Evolutionary conservation across 2,797 vertebrate species (phyloP).

Genomic region (Smutsia gigantea): DNA sequence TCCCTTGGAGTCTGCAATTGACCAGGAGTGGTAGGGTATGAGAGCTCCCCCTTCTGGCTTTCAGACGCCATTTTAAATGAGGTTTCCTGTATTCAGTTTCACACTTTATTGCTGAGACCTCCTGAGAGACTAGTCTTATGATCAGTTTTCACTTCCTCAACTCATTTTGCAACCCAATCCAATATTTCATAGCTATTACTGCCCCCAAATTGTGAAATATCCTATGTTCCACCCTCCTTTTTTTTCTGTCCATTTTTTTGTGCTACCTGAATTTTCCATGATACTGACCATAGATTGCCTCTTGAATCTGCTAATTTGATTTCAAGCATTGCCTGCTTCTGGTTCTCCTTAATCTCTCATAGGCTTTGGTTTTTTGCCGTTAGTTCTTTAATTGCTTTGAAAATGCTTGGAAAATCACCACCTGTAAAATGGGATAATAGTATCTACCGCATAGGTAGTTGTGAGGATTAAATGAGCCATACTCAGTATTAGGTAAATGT

Average conservation of each 20-base stretch:
- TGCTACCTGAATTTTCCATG: not conserved
- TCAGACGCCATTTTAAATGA: no score
- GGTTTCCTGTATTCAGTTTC: no score
- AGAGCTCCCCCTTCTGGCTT: no score
- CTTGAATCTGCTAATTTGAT: not conserved
- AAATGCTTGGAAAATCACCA: not conserved
- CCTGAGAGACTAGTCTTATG: constrained; percentile 48
- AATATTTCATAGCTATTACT: constrained; percentile 35
- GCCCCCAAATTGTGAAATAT: constrained; percentile 58
- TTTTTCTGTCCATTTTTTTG: not conserved
- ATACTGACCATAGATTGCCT: not conserved
- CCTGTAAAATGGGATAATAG: not conserved
- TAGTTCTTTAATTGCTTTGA: not conserved
- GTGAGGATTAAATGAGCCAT: not conserved
- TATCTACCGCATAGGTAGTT: not conserved
- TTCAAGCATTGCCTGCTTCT: not conserved
- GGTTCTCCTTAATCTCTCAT: not conserved
- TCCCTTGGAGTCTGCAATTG: no score
- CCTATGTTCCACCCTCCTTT: not conserved
- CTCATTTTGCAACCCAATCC: constrained; percentile 42
- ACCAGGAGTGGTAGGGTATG: no score
- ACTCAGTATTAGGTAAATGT: not conserved
- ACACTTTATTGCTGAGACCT: not conserved
- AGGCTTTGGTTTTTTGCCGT: not conserved
- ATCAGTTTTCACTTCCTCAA: constrained; percentile 70